Base-by-base conservation (phyloP, 2,888 invertebrate genomes). In the Biston stratarius region DNA sequence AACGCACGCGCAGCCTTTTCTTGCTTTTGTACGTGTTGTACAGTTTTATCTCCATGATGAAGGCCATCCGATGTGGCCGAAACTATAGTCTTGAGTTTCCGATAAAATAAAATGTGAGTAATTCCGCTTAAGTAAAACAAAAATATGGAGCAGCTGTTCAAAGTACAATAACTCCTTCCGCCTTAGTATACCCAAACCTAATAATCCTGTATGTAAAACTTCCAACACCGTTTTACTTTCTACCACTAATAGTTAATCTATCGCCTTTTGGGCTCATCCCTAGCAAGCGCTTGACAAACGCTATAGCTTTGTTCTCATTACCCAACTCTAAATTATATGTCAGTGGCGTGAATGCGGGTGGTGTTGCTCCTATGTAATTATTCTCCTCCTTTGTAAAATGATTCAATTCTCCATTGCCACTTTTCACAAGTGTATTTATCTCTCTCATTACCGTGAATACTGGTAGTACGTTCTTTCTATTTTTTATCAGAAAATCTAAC, bases 341-440 rank as follows among this genome's bases (percentile, higher is more conserved):
- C 0, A 82, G 64, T 0, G 88, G 83, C 0, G 80, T 71, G 0
- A 79, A 47, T 0, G 70, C 58, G 0, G 83, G 81, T 0, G 88
- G 83, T 0, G 74, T 72, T 0, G 83, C 74, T 0, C 91, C 91
- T 36, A 90, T 81, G 51, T 84, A 91, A 33, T 86, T 88, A 33
- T 89, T 90, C 1, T 77, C 80, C 71, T 91, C 92, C 52, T 81
- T 87, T 0, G 81, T 78, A 0, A 78, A 62, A 51, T 92, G 89
- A 34, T 79, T 88, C 2, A 91, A 62, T 55, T 91, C 89, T 0
- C 90, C 88, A 6, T 86, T 87, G 0, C 75, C 83, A 7, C 85
- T 89, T 52, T 81, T 88, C 0, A 92, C 86, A 5, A 91, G 55
- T 0, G 92, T 91, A 34, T 83, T 88, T 0, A 92, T 88, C 51